Percentiles rank a stretch among this genome's conserved stretches.
phyloP scores from a whole-genome alignment of 2,888 invertebrate species.

The Ophion ventricosus region DNA sequence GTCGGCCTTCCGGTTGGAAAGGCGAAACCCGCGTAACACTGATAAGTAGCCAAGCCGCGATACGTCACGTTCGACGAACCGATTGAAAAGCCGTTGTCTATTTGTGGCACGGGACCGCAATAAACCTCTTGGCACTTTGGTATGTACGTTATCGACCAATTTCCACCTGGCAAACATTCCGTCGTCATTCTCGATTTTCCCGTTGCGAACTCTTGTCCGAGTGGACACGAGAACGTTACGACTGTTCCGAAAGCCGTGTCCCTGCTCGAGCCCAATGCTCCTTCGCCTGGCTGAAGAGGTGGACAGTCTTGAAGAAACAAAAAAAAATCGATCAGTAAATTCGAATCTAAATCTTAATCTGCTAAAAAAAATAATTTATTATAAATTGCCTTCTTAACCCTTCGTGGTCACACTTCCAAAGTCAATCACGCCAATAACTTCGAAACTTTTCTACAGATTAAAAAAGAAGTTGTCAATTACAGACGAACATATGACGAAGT shows the following conservation, averaged over 20 bases:
- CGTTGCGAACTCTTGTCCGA: constrained; percentile 97
- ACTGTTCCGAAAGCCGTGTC: constrained; percentile 96
- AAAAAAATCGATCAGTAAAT: background rate
- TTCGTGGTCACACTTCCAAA: too few relatives aligned
- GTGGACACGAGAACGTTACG: constrained; percentile 95
- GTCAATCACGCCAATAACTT: too few relatives aligned
- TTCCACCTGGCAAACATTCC: constrained; percentile 94
- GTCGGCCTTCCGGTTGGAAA: constrained; percentile 94
- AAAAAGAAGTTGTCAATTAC: too few relatives aligned
- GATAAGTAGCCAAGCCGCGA: constrained; percentile 96
- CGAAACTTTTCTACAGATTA: too few relatives aligned
- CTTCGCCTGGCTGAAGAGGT: constrained; percentile 91
- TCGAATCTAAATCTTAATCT: background rate
- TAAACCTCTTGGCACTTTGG: constrained; percentile 98
- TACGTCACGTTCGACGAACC: constrained; percentile 98
- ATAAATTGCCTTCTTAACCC: background rate
- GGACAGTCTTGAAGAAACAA: constrained; percentile 90
- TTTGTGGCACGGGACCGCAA: constrained; percentile 98
- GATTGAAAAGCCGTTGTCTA: constrained; percentile 98
- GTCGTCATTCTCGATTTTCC: constrained; percentile 93
- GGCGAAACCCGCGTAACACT: constrained; percentile 98
- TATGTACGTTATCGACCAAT: constrained; percentile 96
- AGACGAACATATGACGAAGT: too few relatives aligned
- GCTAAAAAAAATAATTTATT: background rate
- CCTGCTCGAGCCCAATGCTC: constrained; percentile 94